These are phyloP conservation scores for Procavia capensis DNA, from an alignment of 2,113 vertebrate species.

Conservation along the genomic window DNA sequence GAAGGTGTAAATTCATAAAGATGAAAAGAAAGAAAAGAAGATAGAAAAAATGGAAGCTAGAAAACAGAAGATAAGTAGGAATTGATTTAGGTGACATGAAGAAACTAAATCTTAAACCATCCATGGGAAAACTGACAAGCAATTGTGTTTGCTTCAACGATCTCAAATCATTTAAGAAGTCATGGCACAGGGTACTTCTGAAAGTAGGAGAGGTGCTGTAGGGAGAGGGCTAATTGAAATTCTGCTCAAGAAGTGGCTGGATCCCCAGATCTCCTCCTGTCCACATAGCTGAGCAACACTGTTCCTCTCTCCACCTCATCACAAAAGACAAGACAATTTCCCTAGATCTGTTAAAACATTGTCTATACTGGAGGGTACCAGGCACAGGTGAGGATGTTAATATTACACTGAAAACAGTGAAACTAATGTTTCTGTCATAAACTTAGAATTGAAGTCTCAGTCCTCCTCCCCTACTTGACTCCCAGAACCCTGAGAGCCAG, in stretches of 20 bases:
- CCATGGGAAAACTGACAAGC: background rate
- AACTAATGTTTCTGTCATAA: background rate
- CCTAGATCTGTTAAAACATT: background rate
- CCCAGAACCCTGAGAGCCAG: background rate
- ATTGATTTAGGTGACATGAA: background rate
- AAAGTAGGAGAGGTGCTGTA: rapidly evolving
- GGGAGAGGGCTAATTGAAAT: background rate
- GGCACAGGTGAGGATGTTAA: background rate
- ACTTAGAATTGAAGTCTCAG: background rate
- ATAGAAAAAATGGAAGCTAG: background rate
- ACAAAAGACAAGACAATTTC: background rate
- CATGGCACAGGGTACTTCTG: background rate
- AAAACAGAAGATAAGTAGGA: background rate
- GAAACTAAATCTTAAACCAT: background rate
- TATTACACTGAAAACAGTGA: background rate
- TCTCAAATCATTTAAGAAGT: background rate
- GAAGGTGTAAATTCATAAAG: background rate
- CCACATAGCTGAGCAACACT: background rate
- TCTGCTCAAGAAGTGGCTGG: background rate
- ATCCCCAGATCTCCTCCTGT: background rate
- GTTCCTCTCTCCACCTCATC: background rate
- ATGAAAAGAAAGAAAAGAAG: background rate
- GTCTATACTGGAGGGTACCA: background rate
- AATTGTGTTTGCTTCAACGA: background rate
- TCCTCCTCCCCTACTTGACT: background rate